Conservation (phyloP, 2,797 vertebrate genomes). For the Scleropages formosus region DNA sequence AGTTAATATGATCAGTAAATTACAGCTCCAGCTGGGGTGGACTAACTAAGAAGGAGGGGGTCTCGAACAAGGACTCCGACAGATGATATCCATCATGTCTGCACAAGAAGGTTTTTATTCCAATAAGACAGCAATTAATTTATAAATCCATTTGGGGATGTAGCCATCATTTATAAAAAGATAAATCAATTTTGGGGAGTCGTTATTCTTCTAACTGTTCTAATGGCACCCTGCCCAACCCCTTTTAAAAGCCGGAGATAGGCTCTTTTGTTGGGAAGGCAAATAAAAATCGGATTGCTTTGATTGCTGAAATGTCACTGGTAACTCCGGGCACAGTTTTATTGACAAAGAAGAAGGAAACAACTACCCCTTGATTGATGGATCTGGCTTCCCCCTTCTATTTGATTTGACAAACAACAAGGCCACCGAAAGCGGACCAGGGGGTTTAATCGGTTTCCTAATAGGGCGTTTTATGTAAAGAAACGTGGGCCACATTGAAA, state of each 20-base stretch:
- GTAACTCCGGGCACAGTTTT: slow-evolving; percentile 69
- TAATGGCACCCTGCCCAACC: slow-evolving; percentile 68
- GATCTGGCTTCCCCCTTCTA: slow-evolving; percentile 54
- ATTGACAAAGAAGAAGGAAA: slow-evolving; percentile 68
- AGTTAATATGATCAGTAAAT: slow-evolving; percentile 92
- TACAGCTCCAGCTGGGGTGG: slow-evolving; percentile 85
- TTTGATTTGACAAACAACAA: slow-evolving; percentile 78
- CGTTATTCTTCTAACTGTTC: slow-evolving; percentile 77
- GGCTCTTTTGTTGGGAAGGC: slow-evolving; percentile 65
- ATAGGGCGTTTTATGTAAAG: slow-evolving; percentile 78
- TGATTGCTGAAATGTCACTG: slow-evolving; percentile 75
- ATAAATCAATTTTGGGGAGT: slow-evolving; percentile 86
- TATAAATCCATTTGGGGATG: slow-evolving; percentile 90
- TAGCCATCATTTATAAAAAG: slow-evolving; percentile 92
- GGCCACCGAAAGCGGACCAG: slow-evolving; percentile 69
- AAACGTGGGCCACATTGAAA: slow-evolving; percentile 67
- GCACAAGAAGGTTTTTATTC: slow-evolving; percentile 87
- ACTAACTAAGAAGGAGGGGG: slow-evolving; percentile 80
- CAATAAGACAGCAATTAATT: slow-evolving; percentile 93
- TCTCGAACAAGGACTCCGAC: slow-evolving; percentile 73
- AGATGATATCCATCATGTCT: slow-evolving; percentile 84
- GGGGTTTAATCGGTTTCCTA: slow-evolving; percentile 79
- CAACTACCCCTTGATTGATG: slow-evolving; percentile 68
- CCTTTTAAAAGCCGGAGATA: slow-evolving; percentile 50
- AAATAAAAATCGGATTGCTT: slow-evolving; percentile 73